Evolutionary conservation across 2,113 vertebrate genomes (phyloP).

Genomic region (Indicator indicator): DNA sequence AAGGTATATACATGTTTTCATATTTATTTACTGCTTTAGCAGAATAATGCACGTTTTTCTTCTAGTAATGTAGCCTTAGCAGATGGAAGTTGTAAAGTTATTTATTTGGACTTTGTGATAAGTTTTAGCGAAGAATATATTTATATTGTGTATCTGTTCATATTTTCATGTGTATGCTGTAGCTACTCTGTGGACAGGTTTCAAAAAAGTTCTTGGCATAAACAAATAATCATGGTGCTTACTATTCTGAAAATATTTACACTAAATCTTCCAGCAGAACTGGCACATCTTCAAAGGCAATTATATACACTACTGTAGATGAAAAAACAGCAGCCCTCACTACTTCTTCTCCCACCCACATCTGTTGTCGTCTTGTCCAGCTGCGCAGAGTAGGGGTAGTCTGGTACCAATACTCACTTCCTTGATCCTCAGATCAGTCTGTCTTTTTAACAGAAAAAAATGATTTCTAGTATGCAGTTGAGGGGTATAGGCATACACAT

Average conservation of each 20-base stretch:
- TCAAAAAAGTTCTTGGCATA: neutral
- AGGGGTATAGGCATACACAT: neutral
- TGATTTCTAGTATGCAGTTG: neutral
- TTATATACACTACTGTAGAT: neutral
- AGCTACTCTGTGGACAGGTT: neutral
- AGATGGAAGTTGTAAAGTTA: neutral
- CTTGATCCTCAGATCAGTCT: neutral
- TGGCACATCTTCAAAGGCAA: neutral
- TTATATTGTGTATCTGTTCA: neutral
- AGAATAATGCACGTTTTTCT: conserved; percentile 38
- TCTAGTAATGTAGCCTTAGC: neutral
- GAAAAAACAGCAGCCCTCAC: neutral
- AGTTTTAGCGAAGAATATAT: neutral
- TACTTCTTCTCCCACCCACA: neutral
- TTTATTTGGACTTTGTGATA: neutral
- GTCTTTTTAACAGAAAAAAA: neutral
- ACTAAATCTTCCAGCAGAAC: neutral
- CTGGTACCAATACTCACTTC: neutral
- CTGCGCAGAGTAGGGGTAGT: neutral
- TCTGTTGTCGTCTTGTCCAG: neutral
- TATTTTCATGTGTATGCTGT: neutral
- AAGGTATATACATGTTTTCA: conserved; percentile 86
- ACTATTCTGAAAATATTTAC: neutral
- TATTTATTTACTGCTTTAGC: conserved; percentile 51
- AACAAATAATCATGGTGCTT: neutral